phyloP scores from a whole-genome alignment of 2,113 vertebrate genomes.

The Conger conger region DNA sequence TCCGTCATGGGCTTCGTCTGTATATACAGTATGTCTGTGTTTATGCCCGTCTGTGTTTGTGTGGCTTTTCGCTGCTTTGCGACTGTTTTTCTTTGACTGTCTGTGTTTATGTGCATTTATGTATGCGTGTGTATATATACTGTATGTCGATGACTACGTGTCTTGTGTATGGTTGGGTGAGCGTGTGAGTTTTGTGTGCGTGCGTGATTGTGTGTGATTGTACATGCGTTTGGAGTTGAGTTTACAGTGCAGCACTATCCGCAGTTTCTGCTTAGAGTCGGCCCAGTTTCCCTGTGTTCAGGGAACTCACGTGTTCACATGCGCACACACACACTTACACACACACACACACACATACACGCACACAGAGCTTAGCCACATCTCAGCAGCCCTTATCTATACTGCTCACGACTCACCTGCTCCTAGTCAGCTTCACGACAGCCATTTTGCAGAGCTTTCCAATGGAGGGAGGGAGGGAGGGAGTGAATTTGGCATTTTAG shows the following conservation, averaged over 20 bases:
- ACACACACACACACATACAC: no score
- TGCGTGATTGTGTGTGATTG: not conserved
- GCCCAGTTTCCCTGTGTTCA: not conserved
- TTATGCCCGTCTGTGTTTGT: not conserved
- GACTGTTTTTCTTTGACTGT: not conserved
- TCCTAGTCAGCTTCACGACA: not conserved
- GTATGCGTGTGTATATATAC: not conserved
- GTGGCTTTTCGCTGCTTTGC: no score
- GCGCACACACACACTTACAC: no score
- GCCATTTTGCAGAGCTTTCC: not conserved
- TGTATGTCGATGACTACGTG: no score
- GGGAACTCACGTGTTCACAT: no score
- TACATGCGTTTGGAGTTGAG: not conserved
- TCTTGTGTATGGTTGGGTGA: no score
- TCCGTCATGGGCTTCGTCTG: constrained; percentile 8
- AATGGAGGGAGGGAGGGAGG: not conserved
- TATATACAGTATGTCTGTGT: not conserved
- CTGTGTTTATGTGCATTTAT: not conserved
- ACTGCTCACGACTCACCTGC: constrained; percentile 6
- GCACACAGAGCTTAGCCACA: not conserved
- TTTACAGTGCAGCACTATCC: not conserved
- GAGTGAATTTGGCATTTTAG: not conserved
- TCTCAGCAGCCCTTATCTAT: constrained; percentile 3
- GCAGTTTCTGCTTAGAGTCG: not conserved
- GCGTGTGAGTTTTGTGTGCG: not conserved